Base-by-base conservation (phyloP, 2,888 invertebrate species). In the Andrena flavipes region DNA sequence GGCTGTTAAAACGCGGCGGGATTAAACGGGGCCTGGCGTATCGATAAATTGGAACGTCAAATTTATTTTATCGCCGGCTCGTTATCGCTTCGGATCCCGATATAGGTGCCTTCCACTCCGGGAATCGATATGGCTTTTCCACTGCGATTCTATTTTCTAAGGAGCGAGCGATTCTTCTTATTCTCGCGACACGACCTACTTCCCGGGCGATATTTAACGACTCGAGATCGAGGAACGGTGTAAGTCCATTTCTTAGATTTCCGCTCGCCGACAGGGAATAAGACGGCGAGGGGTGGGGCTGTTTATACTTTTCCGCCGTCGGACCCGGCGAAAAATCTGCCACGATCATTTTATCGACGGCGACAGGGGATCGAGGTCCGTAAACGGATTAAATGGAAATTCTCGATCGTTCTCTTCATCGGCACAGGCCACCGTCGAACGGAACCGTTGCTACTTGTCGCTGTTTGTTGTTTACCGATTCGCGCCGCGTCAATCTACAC, bases 31-130 rank as follows among this genome's bases (percentile, higher is more conserved):
- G 68, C 72, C 73, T 76, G 76, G 60, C 80, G 84, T 80, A 80
- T 65, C 82, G 81, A 76, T 69, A 84, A 86, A 87, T 87, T 85
- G 83, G 78, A 84, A 87, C 81, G 87, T 84, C 82, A 87, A 87
- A 87, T 87, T 87, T 85, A 86, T 87, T 87, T 87, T 72, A 81
- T 76, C 78, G 73, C 56, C 81, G 74, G 72, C 80, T 87, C 87
- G 87, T 87, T 87, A 87, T 86, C 82, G 77, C 56, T 70, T 23
- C 64, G 73, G 74, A 72, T 33, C 73, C 73, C 73, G 78, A 76
- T 76, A 78, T 76, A 76, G 42, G 42, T 42, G 16, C 74, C 73
- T 54, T 42, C 49, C 54, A 26, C 33, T 51, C 48, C 23, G 71
- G 51, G 48, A 79, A 84, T 69, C 82, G 80, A 86, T 86, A 86